phyloP scores from a whole-genome alignment of 2,888 invertebrate genomes.

The Cantharis rustica region DNA sequence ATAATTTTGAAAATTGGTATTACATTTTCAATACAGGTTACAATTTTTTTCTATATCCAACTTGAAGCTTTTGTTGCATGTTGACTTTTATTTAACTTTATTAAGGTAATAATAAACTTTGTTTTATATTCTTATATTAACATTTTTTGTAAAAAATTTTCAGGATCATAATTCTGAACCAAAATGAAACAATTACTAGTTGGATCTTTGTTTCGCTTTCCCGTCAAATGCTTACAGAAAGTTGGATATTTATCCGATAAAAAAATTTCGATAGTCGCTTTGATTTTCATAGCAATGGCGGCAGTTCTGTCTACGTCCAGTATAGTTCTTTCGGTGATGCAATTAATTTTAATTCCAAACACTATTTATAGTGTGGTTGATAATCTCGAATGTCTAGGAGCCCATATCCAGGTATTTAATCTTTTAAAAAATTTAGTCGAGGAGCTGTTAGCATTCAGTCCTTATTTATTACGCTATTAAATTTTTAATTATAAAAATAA shows the following conservation, averaged over 20 bases:
- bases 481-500: too few relatives aligned
- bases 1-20: too few relatives aligned
- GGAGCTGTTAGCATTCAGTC: too few relatives aligned
- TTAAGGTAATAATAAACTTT: too few relatives aligned
- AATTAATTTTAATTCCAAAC: neutral
- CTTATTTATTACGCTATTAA: too few relatives aligned
- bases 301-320: neutral
- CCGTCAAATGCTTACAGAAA: neutral
- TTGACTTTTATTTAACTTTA: too few relatives aligned
- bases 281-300: neutral
- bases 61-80: too few relatives aligned
- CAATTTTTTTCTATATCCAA: too few relatives aligned
- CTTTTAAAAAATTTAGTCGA: too few relatives aligned
- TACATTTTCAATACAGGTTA: too few relatives aligned
- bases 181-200: neutral
- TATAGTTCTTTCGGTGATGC: neutral
- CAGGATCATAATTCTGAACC: neutral
- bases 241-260: neutral
- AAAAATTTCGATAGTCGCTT: neutral
- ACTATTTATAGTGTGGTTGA: neutral
- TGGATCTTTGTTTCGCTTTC: neutral
- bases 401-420: neutral
- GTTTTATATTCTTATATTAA: too few relatives aligned
- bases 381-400: neutral
- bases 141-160: neutral